phyloP scores from a whole-genome alignment of 2,797 vertebrate species.

The Spondyliosoma cantharus region DNA sequence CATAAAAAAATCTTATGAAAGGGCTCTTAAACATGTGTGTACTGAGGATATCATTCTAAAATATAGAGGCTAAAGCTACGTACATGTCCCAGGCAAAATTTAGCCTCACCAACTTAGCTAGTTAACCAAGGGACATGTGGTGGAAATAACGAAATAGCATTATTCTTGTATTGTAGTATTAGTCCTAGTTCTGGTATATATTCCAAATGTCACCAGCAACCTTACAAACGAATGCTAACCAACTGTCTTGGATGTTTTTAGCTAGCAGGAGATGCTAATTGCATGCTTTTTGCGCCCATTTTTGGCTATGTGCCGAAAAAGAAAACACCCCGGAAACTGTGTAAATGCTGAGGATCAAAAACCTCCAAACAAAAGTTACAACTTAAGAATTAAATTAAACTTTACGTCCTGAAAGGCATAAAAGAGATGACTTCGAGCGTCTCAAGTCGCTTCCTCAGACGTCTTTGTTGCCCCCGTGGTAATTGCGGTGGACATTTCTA shows the following conservation, averaged over 20 bases:
- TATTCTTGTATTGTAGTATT: no score
- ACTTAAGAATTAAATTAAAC: background rate
- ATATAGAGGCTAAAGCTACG: background rate
- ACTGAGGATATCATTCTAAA: background rate
- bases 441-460: slow-evolving; percentile 8
- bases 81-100: background rate
- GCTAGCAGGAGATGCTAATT: no score
- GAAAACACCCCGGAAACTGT: background rate
- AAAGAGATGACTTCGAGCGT: background rate
- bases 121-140: background rate
- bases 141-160: background rate
- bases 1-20: no score
- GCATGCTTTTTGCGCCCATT: no score
- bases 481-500: slow-evolving; percentile 90
- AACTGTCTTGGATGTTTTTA: no score
- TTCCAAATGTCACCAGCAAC: no score
- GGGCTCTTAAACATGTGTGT: background rate
- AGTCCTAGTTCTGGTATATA: no score
- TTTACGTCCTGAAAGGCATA: background rate
- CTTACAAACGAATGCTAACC: no score
- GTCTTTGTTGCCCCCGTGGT: slow-evolving; percentile 86
- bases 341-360: background rate
- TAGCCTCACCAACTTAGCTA: background rate
- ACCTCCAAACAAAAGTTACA: background rate
- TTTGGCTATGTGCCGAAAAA: no score